These are phyloP conservation scores for Cephus spinipes DNA, from an alignment of 2,888 invertebrate species.

Conservation along the genomic window DNA sequence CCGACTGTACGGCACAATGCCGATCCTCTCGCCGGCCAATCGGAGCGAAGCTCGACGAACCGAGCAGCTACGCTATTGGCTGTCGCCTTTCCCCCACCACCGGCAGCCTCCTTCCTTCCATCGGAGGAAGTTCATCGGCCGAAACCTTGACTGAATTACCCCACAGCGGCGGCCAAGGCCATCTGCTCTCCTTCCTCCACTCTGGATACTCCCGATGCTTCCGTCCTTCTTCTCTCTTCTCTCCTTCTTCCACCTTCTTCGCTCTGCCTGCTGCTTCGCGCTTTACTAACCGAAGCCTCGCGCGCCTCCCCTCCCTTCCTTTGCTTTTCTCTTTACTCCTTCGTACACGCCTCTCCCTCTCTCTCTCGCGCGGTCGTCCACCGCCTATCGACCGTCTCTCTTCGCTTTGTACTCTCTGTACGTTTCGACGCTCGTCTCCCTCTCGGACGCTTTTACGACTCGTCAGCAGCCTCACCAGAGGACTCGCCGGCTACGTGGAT, in stretches of 20 bases:
- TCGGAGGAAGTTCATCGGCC: slow-evolving; percentile 79
- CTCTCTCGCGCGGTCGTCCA: background rate
- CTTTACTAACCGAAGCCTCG: background rate
- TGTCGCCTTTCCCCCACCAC: slow-evolving; percentile 8
- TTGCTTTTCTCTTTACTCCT: slow-evolving; percentile 15
- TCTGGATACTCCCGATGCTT: slow-evolving; percentile 2
- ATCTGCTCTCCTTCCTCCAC: slow-evolving; percentile 63
- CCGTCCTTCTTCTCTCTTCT: slow-evolving; percentile 4
- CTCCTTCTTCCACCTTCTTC: slow-evolving; percentile 1
- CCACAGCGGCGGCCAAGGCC: slow-evolving; percentile 77
- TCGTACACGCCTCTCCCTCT: background rate
- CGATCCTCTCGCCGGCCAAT: slow-evolving; percentile 63
- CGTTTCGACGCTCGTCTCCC: slow-evolving; percentile 4
- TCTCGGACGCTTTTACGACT: background rate
- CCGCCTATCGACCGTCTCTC: slow-evolving; percentile 2
- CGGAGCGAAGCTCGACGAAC: slow-evolving; percentile 56
- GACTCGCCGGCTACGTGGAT: too few species aligned
- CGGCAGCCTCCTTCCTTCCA: slow-evolving; percentile 43
- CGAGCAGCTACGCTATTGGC: slow-evolving; percentile 38
- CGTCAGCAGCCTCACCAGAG: background rate
- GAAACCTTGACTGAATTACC: slow-evolving; percentile 90
- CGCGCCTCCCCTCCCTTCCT: background rate
- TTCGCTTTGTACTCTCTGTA: slow-evolving; percentile 1
- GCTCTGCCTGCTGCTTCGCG: background rate
- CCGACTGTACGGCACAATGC: slow-evolving; percentile 61